A percentile compares a stretch with the other conserved stretches of the same genome.
Evolutionary conservation across 2,888 invertebrate genomes (phyloP).

Genomic region (Lasioglossum zephyrum): DNA sequence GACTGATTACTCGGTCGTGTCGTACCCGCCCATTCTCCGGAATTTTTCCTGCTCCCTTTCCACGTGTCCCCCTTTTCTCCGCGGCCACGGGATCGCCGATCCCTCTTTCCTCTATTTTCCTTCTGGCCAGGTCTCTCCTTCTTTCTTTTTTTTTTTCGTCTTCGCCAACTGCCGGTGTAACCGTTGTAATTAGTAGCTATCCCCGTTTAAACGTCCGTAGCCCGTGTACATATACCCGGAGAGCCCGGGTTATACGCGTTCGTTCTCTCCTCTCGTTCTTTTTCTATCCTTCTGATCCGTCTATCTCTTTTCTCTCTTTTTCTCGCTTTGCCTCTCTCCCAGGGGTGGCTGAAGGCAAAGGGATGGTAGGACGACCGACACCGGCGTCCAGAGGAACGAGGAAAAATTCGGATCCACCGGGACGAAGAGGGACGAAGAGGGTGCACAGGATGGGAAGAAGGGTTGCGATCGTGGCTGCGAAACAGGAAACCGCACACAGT

Average conservation of each 20-base stretch:
- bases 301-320: background rate
- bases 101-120: constrained; percentile 17
- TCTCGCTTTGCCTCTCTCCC: background rate
- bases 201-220: constrained; percentile 71
- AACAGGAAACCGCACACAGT: constrained; percentile 65
- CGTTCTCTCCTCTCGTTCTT: background rate
- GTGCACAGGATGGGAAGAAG: background rate
- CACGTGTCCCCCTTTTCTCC: constrained; percentile 40
- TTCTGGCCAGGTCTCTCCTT: constrained; percentile 18
- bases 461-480: background rate
- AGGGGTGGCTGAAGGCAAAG: background rate
- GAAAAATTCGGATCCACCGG: background rate
- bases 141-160: constrained; percentile 55
- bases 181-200: constrained; percentile 76
- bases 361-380: background rate
- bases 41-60: constrained; percentile 73
- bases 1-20: constrained; percentile 73
- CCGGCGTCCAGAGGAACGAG: background rate
- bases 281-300: background rate
- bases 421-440: background rate
- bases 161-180: constrained; percentile 68
- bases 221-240: constrained; percentile 47
- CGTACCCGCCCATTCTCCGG: constrained; percentile 71
- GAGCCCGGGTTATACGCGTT: constrained; percentile 29
- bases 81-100: constrained; percentile 12